Conservation (phyloP, 2,888 invertebrate species). For the Cephus spinipes region DNA sequence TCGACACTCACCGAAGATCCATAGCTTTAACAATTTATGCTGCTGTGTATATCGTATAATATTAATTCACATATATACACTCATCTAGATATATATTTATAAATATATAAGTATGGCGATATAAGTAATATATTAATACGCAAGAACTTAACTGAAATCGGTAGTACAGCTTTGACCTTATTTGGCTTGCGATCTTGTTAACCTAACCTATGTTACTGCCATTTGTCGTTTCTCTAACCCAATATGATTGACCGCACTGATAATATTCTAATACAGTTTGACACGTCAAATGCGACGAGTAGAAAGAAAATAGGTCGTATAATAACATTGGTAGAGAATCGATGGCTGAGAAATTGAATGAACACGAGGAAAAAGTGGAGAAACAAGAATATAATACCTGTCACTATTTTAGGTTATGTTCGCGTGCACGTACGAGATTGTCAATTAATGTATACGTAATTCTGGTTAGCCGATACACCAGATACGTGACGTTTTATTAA, state of each 20-base stretch:
- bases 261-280: not conserved
- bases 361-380: not conserved
- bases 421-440: not conserved
- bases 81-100: not conserved
- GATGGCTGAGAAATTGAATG: not conserved
- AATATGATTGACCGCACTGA: not conserved
- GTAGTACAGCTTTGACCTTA: not conserved
- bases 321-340: not conserved
- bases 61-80: not conserved
- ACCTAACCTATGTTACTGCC: constrained; percentile 14
- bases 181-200: not conserved
- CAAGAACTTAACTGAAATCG: not conserved
- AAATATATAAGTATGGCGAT: too few relatives aligned
- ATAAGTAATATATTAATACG: not conserved
- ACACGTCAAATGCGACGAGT: constrained; percentile 2
- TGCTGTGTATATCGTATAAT: not conserved
- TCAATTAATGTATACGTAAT: not conserved
- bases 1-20: not conserved
- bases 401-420: not conserved
- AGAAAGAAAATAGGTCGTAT: not conserved
- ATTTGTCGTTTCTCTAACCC: not conserved
- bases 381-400: not conserved
- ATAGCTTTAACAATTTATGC: not conserved
- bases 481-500: not conserved
- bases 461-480: not conserved